Percentiles rank a stretch among this genome's conserved stretches.
phyloP scores from a whole-genome alignment of 2,888 invertebrate species.

The Helobdella robusta region DNA sequence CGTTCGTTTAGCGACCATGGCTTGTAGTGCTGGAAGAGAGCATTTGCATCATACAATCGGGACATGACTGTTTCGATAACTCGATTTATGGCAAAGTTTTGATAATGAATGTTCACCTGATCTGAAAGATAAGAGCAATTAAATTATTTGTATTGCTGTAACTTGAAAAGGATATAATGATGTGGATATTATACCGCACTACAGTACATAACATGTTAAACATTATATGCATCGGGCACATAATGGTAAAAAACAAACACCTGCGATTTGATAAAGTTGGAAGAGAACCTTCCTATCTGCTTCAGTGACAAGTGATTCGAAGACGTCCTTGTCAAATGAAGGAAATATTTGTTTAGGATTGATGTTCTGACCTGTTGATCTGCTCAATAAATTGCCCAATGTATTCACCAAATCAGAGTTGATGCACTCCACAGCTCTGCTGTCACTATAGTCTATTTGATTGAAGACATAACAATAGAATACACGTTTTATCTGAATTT shows the following conservation, averaged over 20 bases:
- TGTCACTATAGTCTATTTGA: slow-evolving; percentile 69
- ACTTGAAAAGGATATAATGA: no score
- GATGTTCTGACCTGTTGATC: slow-evolving; percentile 66
- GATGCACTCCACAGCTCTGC: slow-evolving; percentile 63
- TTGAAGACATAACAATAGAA: not conserved
- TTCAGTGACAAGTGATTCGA: slow-evolving; percentile 47
- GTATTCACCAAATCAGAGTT: slow-evolving; percentile 86
- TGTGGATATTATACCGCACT: no score
- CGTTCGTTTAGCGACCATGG: slow-evolving; percentile 76
- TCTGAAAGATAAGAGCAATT: slow-evolving; percentile 22
- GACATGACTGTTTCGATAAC: slow-evolving; percentile 68
- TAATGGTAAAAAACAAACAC: slow-evolving; percentile 47
- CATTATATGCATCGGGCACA: not conserved
- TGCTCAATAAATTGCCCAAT: slow-evolving; percentile 75
- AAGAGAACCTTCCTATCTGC: slow-evolving; percentile 50
- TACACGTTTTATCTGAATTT: no score
- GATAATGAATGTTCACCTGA: slow-evolving; percentile 61
- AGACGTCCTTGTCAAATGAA: slow-evolving; percentile 40
- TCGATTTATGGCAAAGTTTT: slow-evolving; percentile 69
- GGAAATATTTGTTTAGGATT: slow-evolving; percentile 73
- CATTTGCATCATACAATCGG: slow-evolving; percentile 68
- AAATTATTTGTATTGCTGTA: no score
- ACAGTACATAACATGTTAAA: no score
- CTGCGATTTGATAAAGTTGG: slow-evolving; percentile 55
- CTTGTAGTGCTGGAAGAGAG: slow-evolving; percentile 71